Evolutionary conservation across 1,140 invertebrate genomes (phyloP).

Genomic region (Zaprionus davidi): DNA sequence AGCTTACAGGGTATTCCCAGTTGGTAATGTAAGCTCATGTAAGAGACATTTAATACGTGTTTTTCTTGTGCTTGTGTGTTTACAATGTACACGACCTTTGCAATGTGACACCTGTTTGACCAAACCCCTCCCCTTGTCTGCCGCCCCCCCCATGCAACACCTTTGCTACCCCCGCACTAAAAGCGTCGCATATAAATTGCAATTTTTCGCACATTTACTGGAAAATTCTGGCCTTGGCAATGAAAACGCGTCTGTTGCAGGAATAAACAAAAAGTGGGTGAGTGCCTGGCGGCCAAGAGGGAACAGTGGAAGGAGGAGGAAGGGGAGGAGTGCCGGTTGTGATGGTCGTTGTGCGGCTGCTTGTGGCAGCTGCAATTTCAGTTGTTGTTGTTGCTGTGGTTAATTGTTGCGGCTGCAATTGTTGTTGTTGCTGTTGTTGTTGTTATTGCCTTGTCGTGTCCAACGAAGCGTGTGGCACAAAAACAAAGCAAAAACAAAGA

Average conservation of each 20-base stretch:
- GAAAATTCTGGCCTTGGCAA: conserved; percentile 63
- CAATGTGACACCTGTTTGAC: conserved; percentile 41
- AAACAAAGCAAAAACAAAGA: conserved; percentile 1
- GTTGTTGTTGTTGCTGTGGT: conserved; percentile 29
- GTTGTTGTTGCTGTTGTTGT: conserved; percentile 20
- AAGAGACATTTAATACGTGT: conserved; percentile 39
- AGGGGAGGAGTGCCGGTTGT: conserved; percentile 10
- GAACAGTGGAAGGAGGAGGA: neutral
- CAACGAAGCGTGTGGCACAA: conserved; percentile 48
- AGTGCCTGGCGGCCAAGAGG: neutral
- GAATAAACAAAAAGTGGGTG: neutral
- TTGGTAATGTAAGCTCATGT: conserved; percentile 24
- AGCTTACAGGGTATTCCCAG: neutral
- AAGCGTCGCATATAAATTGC: conserved; percentile 28
- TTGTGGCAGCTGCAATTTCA: conserved; percentile 29
- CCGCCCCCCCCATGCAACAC: neutral
- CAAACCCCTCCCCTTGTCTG: neutral
- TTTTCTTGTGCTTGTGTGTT: conserved; percentile 2
- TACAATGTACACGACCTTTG: conserved; percentile 46
- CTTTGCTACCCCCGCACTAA: neutral
- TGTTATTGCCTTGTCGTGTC: conserved; percentile 39
- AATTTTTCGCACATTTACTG: conserved; percentile 39
- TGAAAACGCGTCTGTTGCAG: conserved; percentile 39
- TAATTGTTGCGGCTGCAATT: conserved; percentile 44
- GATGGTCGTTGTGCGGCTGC: conserved; percentile 51